Base-by-base conservation (phyloP, 2,113 vertebrate species). In the Pachypanchax playfairii region DNA sequence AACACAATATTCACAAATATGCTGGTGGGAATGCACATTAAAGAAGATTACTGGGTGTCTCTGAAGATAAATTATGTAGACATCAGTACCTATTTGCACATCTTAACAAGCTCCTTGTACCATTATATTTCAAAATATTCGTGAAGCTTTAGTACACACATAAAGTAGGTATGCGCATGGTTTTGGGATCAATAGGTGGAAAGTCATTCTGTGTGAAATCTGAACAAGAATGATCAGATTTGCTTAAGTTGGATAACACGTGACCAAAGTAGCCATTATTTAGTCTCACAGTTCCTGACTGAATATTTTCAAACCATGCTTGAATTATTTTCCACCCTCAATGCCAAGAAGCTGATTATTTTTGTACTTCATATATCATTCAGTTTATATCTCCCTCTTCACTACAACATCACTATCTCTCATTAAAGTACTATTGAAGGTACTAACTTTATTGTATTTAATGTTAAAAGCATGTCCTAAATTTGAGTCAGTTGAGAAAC, bases 301-400 rank as follows among this genome's bases (percentile, higher is more conserved):
- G 74, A 74, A 90, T 88, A 43, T 90, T 90, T 90, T 86, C 50
- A 87, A 89, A 80, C 91, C 84, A 88, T 84, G 87, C 87, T 86
- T 89, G 74, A 89, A 86, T 90, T 86, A n/a, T n/a, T 85, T 89
- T 89, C 85, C 90, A 77, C 86, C 68, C 79, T 90, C 68, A 31
- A 90, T 87, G 87, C 89, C 91, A 91, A 91, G 84, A 91, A 91
- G 84, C 85, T 67, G 82, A 91, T 92, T 93, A 91, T 92, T 93
- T 93, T 92, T 92, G 82, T 92, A 93, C 83, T 75, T 89, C 60
- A 89, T 77, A 69, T 83, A 84, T 90, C 85, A 84, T 87, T 83
- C 86, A 82, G 82, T 90, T 74, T 89, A 73, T 87, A 90, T 85
- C 63, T 79, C 77, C 78, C 65, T 80, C 73, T 82, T 69, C 69